A percentile compares a stretch with the other conserved stretches of the same genome.
Evolutionary conservation across 2,113 vertebrate species (phyloP).

Genomic region (Ceyx margarethae): DNA sequence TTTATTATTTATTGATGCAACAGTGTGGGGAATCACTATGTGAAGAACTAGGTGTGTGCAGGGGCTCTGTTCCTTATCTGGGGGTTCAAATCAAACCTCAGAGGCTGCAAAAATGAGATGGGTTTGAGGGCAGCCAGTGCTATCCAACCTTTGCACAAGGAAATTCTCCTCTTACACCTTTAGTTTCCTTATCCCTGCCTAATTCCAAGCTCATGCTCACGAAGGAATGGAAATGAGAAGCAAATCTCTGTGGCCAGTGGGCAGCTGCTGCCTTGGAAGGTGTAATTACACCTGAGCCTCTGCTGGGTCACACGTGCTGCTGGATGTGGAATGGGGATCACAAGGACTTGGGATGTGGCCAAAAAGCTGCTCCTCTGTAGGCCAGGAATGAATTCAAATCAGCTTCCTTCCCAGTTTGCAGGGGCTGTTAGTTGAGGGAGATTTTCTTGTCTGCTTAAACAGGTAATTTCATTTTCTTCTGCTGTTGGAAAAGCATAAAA

Average conservation of each 20-base stretch:
- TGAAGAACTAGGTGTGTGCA: neutral
- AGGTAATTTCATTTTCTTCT: neutral
- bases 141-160: neutral
- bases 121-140: neutral
- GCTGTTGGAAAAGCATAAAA: neutral
- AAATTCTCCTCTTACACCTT: neutral
- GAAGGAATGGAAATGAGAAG: neutral
- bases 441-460: neutral
- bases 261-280: neutral
- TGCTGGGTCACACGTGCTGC: neutral
- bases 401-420: rapidly evolving
- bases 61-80: neutral
- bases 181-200: neutral
- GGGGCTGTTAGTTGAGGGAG: too few species aligned
- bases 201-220: neutral
- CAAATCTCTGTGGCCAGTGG: neutral
- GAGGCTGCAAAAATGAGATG: neutral
- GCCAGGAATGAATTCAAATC: rapidly evolving
- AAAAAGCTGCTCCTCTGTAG: neutral
- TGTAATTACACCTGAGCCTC: neutral
- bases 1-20: neutral
- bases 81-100: neutral
- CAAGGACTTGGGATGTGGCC: rapidly evolving
- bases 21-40: neutral
- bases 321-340: neutral